Base-by-base conservation (phyloP, 2,888 invertebrate genomes). In the Myathropa florea region DNA sequence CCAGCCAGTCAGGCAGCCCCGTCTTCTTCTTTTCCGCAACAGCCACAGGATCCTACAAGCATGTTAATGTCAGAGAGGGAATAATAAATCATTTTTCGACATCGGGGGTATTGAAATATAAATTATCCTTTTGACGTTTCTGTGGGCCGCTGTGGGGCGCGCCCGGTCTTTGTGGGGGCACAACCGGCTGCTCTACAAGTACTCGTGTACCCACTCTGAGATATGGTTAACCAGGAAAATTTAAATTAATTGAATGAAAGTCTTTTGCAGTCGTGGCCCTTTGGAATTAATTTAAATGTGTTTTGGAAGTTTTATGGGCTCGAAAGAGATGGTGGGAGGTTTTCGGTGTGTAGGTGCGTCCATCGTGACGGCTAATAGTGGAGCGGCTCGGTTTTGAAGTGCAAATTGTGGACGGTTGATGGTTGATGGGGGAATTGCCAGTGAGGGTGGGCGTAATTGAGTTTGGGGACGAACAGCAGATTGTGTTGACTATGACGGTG, bases 21-120 rank as follows among this genome's bases (percentile, higher is more conserved):
- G 0, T 12, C n/a, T n/a, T n/a, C n/a, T n/a, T 33, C 12, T 26
- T 33, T 63, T 23, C 33, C 39, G 26, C 60, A 61, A 71, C 53
- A 72, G 77, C 86, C 73, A 57, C 70, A 55, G 57, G 63, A 64
- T 71, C 55, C 83, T 86, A 81, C 83, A 85, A 78, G 83, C 83
- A 79, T 82, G 83, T 75, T 86, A 79, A 79, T 78, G 86, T 86
- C 83, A 86, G 78, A 83, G 78, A 79, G 75, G 73, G 83, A 86
- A 83, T 83, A 86, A 86, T 86, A 86, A 86, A 86, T 86, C 86
- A 86, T 86, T 82, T 83, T 82, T 86, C 83, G 86, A 86, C 83
- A 83, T 73, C 72, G 39, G 30, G 75, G 73, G 83, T 79, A 83
- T 83, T 86, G 86, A 86, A 86, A 83, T 86, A 86, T 86, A 86